Conservation (phyloP, 2,113 vertebrate genomes). For the Chloropsis hardwickii region DNA sequence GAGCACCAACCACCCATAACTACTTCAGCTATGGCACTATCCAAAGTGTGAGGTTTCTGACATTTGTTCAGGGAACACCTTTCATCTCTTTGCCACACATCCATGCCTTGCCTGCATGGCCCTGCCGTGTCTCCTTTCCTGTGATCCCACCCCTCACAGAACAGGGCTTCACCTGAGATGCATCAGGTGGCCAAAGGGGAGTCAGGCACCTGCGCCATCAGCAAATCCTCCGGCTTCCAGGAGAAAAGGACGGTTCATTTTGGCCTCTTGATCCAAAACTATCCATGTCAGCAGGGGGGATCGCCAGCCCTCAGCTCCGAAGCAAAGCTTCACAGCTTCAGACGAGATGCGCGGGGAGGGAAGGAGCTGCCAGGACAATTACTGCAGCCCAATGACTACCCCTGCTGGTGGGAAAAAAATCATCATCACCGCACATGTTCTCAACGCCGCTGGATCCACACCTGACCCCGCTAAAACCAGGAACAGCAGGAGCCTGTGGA, state of each 20-base stretch:
- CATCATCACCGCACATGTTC: background rate
- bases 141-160: background rate
- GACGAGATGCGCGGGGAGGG: background rate
- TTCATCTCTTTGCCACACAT: background rate
- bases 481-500: rapidly evolving
- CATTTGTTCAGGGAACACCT: background rate
- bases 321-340: background rate
- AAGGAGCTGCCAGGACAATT: background rate
- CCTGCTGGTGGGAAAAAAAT: conserved; percentile 50
- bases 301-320: background rate
- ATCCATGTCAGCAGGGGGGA: background rate
- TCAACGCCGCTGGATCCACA: background rate
- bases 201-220: rapidly evolving
- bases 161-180: background rate
- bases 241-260: background rate
- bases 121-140: background rate
- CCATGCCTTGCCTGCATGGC: background rate
- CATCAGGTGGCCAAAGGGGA: background rate
- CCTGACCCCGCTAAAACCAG: background rate
- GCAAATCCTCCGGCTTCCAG: background rate
- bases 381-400: conserved; percentile 53
- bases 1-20: background rate
- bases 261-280: background rate
- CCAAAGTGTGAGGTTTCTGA: background rate
- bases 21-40: background rate